Evolutionary conservation across 2,113 vertebrate species (phyloP).

Genomic region (Aptenodytes forsteri): DNA sequence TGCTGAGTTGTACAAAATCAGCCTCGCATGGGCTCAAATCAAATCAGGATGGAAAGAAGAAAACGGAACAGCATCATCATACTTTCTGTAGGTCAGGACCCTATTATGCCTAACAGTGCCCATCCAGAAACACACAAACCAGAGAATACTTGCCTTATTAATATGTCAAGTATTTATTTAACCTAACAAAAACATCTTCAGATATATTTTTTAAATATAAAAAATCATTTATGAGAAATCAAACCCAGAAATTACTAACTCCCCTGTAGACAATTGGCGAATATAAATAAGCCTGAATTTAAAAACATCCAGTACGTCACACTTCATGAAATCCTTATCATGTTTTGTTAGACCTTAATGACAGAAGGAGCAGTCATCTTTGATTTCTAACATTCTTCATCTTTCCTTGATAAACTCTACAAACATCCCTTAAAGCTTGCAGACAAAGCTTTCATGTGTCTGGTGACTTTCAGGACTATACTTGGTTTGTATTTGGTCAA

Average conservation of each 20-base stretch:
- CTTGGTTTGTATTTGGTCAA: not conserved
- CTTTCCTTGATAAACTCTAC: not conserved
- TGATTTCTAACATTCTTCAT: not conserved
- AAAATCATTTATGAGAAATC: not conserved
- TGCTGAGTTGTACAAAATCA: not conserved
- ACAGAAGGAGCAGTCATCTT: not conserved
- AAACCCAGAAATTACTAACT: not conserved
- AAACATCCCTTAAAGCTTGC: not conserved
- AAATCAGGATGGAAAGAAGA: not conserved
- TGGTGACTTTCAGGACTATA: not conserved
- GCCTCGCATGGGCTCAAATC: not conserved
- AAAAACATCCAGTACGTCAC: not conserved
- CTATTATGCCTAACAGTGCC: not conserved
- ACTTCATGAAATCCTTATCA: not conserved
- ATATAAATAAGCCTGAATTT: not conserved
- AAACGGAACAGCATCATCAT: not conserved
- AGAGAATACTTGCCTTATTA: not conserved
- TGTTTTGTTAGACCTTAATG: not conserved
- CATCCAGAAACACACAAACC: not conserved
- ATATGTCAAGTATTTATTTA: not conserved
- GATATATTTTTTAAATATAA: not conserved
- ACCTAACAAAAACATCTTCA: not conserved
- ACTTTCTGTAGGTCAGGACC: not conserved
- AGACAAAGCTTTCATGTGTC: not conserved
- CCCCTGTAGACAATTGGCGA: fast-evolving